Evolutionary conservation across 2,888 invertebrate species (phyloP).

Genomic region (Folsomia manolachei): DNA sequence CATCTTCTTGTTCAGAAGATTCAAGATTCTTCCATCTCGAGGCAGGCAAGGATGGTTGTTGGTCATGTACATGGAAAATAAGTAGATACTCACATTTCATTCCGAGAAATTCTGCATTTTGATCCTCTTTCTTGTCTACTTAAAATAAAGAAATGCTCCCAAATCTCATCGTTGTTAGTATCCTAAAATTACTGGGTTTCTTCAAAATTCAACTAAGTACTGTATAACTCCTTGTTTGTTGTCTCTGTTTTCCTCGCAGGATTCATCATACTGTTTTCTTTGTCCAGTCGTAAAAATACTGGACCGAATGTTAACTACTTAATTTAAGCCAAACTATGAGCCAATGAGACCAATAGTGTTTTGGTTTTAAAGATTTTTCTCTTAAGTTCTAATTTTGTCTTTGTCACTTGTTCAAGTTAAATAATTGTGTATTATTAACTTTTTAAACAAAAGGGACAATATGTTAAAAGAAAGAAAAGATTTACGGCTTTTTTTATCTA

Average conservation of each 20-base stretch:
- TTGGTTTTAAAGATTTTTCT: too few relatives aligned
- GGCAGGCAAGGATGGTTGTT: too few relatives aligned
- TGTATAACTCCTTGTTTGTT: neutral
- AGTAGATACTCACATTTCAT: conserved; percentile 43
- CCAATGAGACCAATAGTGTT: too few relatives aligned
- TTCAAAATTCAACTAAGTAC: too few relatives aligned
- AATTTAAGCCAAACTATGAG: too few relatives aligned
- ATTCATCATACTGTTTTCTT: conserved; percentile 1
- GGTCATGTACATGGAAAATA: conserved; percentile 13
- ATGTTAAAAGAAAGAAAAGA: too few relatives aligned
- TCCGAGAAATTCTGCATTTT: conserved; percentile 32
- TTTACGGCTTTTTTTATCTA: too few relatives aligned
- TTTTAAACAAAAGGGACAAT: too few relatives aligned
- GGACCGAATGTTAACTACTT: neutral
- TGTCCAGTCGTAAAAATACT: conserved; percentile 5
- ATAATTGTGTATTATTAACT: too few relatives aligned
- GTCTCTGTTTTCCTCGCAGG: neutral
- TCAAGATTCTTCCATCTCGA: conserved; percentile 1
- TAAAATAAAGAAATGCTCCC: conserved; percentile 12
- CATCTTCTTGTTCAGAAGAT: conserved; percentile 3
- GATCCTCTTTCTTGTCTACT: conserved; percentile 21
- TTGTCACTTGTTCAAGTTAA: too few relatives aligned
- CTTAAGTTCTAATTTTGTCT: too few relatives aligned
- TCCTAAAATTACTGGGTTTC: neutral
- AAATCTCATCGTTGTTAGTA: neutral